These are phyloP conservation scores for Isaurus tuberculatus DNA, from an alignment of 92 coral and sea anemone genomes.

Conservation along the genomic window DNA sequence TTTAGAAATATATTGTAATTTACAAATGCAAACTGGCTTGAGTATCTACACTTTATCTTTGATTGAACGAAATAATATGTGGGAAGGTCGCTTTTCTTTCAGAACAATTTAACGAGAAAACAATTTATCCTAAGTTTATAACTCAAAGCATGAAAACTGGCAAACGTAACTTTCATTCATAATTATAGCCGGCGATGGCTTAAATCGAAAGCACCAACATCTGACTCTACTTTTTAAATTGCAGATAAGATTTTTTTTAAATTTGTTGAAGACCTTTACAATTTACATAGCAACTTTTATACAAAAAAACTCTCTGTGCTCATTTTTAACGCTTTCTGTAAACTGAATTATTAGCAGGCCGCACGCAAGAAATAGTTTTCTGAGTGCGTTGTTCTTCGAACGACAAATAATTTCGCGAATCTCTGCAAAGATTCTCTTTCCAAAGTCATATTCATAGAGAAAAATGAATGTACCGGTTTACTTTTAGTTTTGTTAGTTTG, in stretches of 20 bases:
- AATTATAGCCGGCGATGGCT: neutral
- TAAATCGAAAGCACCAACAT: neutral
- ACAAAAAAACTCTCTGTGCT: neutral
- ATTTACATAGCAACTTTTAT: neutral
- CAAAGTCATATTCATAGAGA: too few relatives aligned
- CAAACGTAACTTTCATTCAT: slow-evolving; percentile 2
- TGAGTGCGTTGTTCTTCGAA: too few relatives aligned
- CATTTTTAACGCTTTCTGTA: neutral
- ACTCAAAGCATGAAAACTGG: neutral
- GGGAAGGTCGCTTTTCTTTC: neutral
- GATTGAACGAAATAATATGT: neutral
- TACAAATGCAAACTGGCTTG: neutral
- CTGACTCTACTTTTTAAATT: neutral
- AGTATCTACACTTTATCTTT: neutral
- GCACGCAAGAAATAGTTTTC: too few relatives aligned
- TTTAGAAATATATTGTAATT: neutral
- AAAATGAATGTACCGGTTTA: too few relatives aligned
- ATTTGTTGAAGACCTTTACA: neutral
- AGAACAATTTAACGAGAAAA: neutral
- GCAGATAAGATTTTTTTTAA: neutral
- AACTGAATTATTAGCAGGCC: too few relatives aligned
- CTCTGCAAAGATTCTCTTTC: too few relatives aligned
- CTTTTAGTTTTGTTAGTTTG: too few relatives aligned
- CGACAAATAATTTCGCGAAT: too few relatives aligned
- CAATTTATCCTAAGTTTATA: neutral